phyloP scores from a whole-genome alignment of 2,797 vertebrate genomes.

The Rhinophrynus dorsalis region DNA sequence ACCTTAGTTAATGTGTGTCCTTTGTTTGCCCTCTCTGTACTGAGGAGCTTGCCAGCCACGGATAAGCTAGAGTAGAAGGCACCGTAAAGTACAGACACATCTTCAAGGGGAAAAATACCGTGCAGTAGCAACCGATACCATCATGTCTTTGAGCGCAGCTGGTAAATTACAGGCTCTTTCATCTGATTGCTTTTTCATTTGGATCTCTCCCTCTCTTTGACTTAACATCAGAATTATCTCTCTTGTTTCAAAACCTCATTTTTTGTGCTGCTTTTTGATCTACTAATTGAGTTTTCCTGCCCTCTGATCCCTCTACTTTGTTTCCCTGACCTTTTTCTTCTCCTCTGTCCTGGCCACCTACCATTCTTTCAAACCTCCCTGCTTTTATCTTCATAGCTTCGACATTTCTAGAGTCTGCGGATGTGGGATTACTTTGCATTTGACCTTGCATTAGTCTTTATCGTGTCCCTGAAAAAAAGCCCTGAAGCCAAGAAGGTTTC shows the following conservation, averaged over 20 bases:
- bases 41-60: not conserved
- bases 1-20: not conserved
- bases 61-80: not conserved
- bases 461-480: not conserved
- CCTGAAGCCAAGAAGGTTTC: not conserved
- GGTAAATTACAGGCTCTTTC: slow-evolving; percentile 3
- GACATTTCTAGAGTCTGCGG: not conserved
- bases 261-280: slow-evolving; percentile 25
- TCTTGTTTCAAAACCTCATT: not conserved
- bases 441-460: slow-evolving; percentile 31
- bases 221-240: slow-evolving; percentile 31
- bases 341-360: not conserved
- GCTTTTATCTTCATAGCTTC: slow-evolving; percentile 11
- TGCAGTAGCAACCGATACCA: not conserved
- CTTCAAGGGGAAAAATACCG: not conserved
- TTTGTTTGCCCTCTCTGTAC: not conserved
- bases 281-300: slow-evolving; percentile 40
- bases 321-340: slow-evolving; percentile 26
- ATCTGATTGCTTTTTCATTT: slow-evolving; percentile 11
- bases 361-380: not conserved
- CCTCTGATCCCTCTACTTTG: slow-evolving; percentile 9
- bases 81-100: not conserved
- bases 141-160: not conserved
- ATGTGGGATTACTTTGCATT: not conserved
- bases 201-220: slow-evolving; percentile 4